Conservation (phyloP, 2,888 invertebrate genomes). For the Lacanobia wlatinum region DNA sequence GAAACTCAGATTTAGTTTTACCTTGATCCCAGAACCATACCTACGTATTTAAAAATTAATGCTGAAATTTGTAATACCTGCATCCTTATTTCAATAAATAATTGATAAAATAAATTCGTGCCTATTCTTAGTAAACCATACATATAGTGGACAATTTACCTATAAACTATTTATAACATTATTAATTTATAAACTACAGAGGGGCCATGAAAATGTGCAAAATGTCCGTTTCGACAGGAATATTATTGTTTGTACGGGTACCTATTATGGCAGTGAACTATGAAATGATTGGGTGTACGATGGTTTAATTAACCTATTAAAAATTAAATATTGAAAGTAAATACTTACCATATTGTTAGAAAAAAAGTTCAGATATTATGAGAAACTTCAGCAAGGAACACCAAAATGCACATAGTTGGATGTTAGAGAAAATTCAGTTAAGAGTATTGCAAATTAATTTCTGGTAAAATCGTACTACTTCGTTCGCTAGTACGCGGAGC, state of each 20-base stretch:
- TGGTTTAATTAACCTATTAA: neutral
- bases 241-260: slow-evolving; percentile 1
- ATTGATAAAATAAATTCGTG: neutral
- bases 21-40: neutral
- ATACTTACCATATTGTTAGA: too few species aligned
- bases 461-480: slow-evolving; percentile 57
- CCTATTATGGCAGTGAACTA: neutral
- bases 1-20: neutral
- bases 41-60: neutral
- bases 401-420: neutral
- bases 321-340: neutral
- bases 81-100: slow-evolving; percentile 3
- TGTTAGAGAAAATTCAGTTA: slow-evolving; percentile 29
- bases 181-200: slow-evolving; percentile 3
- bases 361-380: neutral
- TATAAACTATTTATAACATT: slow-evolving; percentile 13
- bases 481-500: slow-evolving; percentile 65
- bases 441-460: slow-evolving; percentile 64
- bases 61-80: neutral
- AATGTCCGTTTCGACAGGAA: neutral
- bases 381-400: neutral
- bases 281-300: neutral
- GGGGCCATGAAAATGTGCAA: neutral
- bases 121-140: neutral
- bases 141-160: neutral